Conservation (phyloP, 2,888 invertebrate species). For the Halictus ligatus region DNA sequence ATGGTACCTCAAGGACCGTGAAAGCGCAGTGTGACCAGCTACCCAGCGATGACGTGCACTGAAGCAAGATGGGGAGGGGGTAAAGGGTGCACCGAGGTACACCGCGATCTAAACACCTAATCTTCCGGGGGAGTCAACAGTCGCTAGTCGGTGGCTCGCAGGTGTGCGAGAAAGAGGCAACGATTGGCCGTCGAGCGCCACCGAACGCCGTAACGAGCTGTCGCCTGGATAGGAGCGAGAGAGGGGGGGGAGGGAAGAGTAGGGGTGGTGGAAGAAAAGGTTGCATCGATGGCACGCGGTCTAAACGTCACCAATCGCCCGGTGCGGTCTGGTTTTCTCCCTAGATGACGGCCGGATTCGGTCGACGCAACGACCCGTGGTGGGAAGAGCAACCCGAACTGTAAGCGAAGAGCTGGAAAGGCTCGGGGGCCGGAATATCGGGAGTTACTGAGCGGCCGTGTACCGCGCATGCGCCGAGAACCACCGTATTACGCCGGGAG, state of each 20-base stretch:
- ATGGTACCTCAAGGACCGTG: background rate
- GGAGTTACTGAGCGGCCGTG: constrained; percentile 52
- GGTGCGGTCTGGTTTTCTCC: constrained; percentile 23
- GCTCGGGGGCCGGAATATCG: constrained; percentile 39
- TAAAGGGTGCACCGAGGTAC: background rate
- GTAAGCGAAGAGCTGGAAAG: constrained; percentile 19
- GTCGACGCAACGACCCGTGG: constrained; percentile 36
- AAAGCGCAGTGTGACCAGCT: background rate
- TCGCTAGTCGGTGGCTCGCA: background rate
- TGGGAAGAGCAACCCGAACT: constrained; percentile 40
- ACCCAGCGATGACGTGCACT: background rate
- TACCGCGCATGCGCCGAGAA: constrained; percentile 68
- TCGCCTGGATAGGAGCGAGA: background rate
- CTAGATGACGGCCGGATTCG: constrained; percentile 46
- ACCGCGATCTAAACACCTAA: background rate
- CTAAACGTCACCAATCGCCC: constrained; percentile 55
- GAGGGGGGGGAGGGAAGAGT: background rate
- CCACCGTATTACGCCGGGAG: constrained; percentile 61
- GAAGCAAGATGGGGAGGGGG: background rate
- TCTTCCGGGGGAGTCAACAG: background rate
- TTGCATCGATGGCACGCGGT: constrained; percentile 55
- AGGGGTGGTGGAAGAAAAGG: constrained; percentile 25
- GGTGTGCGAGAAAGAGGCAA: background rate
- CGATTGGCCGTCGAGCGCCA: constrained; percentile 39
- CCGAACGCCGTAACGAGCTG: constrained; percentile 50